These are phyloP conservation scores for Sinodicranocentrus sp. DNA, from an alignment of 2,888 invertebrate species.

Conservation along the genomic window DNA sequence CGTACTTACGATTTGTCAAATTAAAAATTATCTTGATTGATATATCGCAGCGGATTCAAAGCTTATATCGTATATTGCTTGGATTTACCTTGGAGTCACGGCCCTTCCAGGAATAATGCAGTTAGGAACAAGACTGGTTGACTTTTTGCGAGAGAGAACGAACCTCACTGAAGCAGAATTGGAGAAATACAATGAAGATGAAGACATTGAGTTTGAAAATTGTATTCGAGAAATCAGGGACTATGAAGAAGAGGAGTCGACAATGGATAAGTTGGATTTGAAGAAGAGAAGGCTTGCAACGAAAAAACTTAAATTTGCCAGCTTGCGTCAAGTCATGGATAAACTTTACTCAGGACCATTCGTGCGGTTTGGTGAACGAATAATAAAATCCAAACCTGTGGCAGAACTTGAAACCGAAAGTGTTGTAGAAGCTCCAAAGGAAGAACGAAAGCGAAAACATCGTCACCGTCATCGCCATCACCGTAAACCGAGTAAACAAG, in stretches of 20 bases:
- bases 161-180: slow-evolving; percentile 39
- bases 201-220: slow-evolving; percentile 58
- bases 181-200: slow-evolving; percentile 59
- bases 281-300: slow-evolving; percentile 46
- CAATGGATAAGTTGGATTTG: slow-evolving; percentile 57
- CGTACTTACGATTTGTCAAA: no score
- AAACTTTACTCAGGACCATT: slow-evolving; percentile 40
- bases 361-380: slow-evolving; percentile 16
- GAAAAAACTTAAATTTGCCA: slow-evolving; percentile 50
- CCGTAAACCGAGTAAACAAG: not conserved
- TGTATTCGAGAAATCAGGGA: slow-evolving; percentile 48
- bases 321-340: slow-evolving; percentile 52
- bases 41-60: slow-evolving; percentile 13
- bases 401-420: slow-evolving; percentile 29
- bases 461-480: slow-evolving; percentile 38
- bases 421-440: not conserved
- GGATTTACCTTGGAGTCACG: slow-evolving; percentile 47
- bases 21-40: no score
- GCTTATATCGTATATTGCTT: slow-evolving; percentile 42
- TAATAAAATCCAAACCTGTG: slow-evolving; percentile 20
- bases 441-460: slow-evolving; percentile 1
- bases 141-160: slow-evolving; percentile 36
- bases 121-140: slow-evolving; percentile 35
- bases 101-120: slow-evolving; percentile 40
- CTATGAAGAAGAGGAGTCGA: slow-evolving; percentile 49